phyloP scores from a whole-genome alignment of 1,140 invertebrate genomes.

The Lepidurus packardi region DNA sequence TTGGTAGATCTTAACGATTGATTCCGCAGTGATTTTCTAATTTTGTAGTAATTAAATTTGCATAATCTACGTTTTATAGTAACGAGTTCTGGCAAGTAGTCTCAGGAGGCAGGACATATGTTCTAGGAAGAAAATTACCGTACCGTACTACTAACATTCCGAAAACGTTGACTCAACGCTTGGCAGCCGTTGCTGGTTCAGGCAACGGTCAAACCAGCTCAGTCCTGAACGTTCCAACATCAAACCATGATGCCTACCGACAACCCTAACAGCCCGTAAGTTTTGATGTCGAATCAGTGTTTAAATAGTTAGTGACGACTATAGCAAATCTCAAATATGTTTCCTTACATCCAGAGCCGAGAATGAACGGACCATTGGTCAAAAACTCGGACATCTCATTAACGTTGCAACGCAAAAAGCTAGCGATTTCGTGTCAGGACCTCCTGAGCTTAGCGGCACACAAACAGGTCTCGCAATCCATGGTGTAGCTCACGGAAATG shows the following conservation, averaged over 20 bases:
- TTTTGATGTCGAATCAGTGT: background rate
- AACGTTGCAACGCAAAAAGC: conserved; percentile 3
- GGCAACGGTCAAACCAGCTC: background rate
- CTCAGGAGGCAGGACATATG: no score
- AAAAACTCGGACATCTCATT: background rate
- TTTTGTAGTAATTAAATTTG: no score
- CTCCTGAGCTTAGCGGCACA: background rate
- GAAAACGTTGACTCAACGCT: background rate
- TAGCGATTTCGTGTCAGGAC: background rate
- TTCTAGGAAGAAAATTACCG: background rate
- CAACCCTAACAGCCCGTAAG: background rate
- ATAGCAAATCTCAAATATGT: background rate
- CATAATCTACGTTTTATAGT: no score
- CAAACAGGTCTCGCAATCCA: background rate
- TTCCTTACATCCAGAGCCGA: background rate
- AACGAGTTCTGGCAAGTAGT: no score
- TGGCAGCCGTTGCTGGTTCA: background rate
- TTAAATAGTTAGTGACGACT: no score
- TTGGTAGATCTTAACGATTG: no score
- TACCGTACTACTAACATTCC: background rate
- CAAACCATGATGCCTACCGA: background rate
- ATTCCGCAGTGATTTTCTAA: no score
- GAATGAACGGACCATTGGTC: background rate
- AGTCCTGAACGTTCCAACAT: background rate
- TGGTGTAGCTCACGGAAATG: background rate